Base-by-base conservation (phyloP, 2,888 invertebrate species). In the Tetragonula carbonaria region DNA sequence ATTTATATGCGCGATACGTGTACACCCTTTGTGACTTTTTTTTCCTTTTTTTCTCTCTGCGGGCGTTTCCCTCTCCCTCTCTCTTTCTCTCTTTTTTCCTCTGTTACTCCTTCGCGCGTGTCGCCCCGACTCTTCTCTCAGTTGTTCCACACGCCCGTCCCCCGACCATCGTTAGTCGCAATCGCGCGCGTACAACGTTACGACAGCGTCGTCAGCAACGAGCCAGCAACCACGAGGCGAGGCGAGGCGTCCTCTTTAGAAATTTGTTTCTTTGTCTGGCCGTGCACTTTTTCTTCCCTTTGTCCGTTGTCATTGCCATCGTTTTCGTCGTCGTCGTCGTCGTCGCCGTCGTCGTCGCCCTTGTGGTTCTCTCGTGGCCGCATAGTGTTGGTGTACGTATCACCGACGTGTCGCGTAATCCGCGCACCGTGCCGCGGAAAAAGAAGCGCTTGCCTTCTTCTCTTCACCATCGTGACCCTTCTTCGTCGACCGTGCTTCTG, bases 211-310 rank as follows among this genome's bases (percentile, higher is more conserved):
- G 57, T 81, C 75, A 78, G 75, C 88, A 73, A 80, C 81, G 75
- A 74, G 45, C 38, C 74, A 45, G 65, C 65, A 55, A 74, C 74
- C 23, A 78, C 84, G 78, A 79, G 45, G 45, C 80, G 76, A 85
- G 45, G 45, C 80, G 76, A 85, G 85, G 86, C 87, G 85, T 86
- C 88, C 92, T 91, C 93, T 93, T 93, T 93, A 93, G 91, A 93
- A 93, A 93, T 93, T 92, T 91, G 83, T 91, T 86, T 85, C 91
- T 92, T 94, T 93, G 91, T 93, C 87, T 90, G 86, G 51, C 73
- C 66, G 73, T 70, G 78, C 80, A 76, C 70, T 87, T 82, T 84
- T 76, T 82, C 82, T 81, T 80, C 83, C 83, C 83, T 80, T 83
- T 84, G 84, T 76, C 67, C 77, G 83, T 84, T 85, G 78, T 84